Evolutionary conservation across 23 tunicate genomes (phyloP).

Genomic region (Pegea sp.): DNA sequence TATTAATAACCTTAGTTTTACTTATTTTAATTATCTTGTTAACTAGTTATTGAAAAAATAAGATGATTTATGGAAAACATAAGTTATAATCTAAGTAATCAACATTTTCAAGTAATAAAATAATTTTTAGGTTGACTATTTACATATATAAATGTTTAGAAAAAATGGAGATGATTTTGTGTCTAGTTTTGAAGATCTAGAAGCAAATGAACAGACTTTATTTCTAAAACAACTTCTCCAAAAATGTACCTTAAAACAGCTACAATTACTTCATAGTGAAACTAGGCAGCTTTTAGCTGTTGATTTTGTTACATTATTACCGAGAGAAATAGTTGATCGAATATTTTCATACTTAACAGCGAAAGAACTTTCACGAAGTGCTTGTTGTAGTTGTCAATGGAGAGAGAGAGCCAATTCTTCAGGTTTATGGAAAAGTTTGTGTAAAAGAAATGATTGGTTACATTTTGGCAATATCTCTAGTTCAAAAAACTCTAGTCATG

Average conservation of each 20-base stretch:
- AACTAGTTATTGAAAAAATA: too few species aligned
- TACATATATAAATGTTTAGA: too few species aligned
- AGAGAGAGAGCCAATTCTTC: constrained; percentile 59
- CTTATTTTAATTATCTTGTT: too few species aligned
- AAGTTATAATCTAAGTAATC: too few species aligned
- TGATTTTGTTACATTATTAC: constrained; percentile 82
- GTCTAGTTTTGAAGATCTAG: constrained; percentile 8
- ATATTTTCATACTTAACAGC: constrained; percentile 68
- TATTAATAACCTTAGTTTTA: too few species aligned
- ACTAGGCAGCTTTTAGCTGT: constrained; percentile 54
- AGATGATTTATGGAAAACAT: too few species aligned
- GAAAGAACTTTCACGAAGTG: constrained; percentile 39
- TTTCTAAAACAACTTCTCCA: constrained; percentile 30
- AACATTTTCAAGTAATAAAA: too few species aligned
- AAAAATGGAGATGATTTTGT: constrained; percentile 21
- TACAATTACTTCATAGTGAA: constrained; percentile 60
- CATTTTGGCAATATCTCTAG: constrained; percentile 67
- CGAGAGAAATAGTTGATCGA: constrained; percentile 59
- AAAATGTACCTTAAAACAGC: constrained; percentile 63
- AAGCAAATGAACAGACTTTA: constrained; percentile 19
- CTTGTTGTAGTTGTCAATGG: constrained; percentile 59
- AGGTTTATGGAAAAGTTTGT: constrained; percentile 62
- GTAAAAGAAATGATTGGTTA: constrained; percentile 41
- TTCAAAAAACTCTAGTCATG: constrained; percentile 21
- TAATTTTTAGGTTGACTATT: too few species aligned